phyloP scores from a whole-genome alignment of 1,140 invertebrate genomes.

The Diorhabda sublineata region DNA sequence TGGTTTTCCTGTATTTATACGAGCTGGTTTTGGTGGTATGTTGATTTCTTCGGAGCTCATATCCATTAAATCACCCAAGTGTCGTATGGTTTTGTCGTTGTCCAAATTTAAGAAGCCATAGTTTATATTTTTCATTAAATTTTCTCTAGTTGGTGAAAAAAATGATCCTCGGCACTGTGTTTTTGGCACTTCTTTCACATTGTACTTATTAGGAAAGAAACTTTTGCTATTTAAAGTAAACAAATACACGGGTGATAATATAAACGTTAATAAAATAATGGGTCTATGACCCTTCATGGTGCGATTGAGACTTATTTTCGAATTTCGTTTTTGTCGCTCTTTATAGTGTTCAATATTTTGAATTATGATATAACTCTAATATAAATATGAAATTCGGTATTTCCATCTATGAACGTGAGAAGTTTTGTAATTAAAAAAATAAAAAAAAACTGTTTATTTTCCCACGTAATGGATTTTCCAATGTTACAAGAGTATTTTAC shows the following conservation, averaged over 20 bases:
- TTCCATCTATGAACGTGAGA: no score
- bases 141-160: neutral
- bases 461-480: no score
- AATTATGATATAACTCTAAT: no score
- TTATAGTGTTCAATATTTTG: neutral
- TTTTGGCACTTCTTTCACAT: neutral
- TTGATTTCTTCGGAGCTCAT: constrained; percentile 15
- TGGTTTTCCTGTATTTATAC: no score
- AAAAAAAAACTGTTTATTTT: no score
- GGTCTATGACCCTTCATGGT: neutral
- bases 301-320: neutral
- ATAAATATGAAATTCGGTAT: no score
- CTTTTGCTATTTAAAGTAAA: neutral
- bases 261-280: neutral
- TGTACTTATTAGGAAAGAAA: neutral
- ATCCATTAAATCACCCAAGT: constrained; percentile 6
- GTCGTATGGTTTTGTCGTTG: constrained; percentile 4
- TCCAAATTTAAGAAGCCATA: constrained; percentile 11
- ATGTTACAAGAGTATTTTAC: no score
- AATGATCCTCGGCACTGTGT: neutral
- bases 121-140: constrained; percentile 13
- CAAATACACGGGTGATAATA: neutral
- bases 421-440: no score
- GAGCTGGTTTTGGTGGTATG: neutral
- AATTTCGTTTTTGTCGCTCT: neutral